A percentile compares a stretch with the other conserved stretches of the same genome.
Conservation (phyloP, 2,888 invertebrate genomes). For the Calameuta idolon region DNA sequence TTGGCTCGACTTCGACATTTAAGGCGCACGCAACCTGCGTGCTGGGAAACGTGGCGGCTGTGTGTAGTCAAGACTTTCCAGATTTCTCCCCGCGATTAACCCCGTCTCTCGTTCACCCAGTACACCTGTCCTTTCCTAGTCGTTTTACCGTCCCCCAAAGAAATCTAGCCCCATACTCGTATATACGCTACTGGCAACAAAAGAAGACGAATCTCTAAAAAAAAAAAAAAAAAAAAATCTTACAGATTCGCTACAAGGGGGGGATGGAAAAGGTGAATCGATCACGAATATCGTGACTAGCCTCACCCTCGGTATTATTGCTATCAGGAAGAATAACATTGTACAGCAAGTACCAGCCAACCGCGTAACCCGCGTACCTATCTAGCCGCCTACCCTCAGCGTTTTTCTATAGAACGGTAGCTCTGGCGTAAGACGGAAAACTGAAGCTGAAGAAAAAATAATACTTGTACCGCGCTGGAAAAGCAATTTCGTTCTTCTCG, state of each 20-base stretch:
- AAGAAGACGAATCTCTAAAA: not conserved
- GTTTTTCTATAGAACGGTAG: slow-evolving; percentile 38
- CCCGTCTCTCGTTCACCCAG: not conserved
- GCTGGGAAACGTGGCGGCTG: not conserved
- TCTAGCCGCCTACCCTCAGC: not conserved
- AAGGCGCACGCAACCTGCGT: not conserved
- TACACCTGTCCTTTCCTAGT: not conserved
- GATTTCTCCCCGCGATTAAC: not conserved
- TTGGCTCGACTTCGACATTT: not conserved
- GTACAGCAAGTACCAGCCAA: not conserved
- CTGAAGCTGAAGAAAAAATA: slow-evolving; percentile 45
- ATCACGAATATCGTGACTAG: not conserved
- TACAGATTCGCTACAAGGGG: not conserved
- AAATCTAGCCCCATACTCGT: not conserved
- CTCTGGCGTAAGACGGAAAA: not conserved
- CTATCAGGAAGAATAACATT: not conserved
- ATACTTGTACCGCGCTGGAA: slow-evolving; percentile 43
- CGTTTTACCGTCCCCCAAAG: not conserved
- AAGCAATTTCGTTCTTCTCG: slow-evolving; percentile 46
- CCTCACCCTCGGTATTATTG: not conserved
- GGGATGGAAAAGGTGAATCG: not conserved
- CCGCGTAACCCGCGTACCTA: not conserved
- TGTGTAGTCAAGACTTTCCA: not conserved
- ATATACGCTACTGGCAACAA: not conserved
- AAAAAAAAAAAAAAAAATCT: too few species aligned